Evolutionary conservation across 2,797 vertebrate species (phyloP), one percentile per base, ranked within the genome.

Genomic region (Falco novaeseelandiae): DNA sequence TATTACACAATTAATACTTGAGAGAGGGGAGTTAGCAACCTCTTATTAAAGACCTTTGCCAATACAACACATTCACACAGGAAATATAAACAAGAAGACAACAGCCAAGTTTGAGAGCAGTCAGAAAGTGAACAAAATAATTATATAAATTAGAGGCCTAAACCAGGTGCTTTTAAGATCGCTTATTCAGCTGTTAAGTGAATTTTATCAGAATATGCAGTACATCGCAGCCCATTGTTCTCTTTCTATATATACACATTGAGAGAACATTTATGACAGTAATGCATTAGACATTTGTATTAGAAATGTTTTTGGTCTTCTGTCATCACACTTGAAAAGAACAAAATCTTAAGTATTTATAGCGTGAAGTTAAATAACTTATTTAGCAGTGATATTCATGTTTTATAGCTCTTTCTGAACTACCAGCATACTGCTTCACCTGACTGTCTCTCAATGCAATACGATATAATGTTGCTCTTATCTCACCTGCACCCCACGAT

Each of bases 271-370:
- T 96, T 91, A 91, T 92, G 94, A 93, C 93, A 94, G 90, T 51
- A 96, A 92, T 65, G 83, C 65, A 51, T 94, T 85, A 96, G 86
- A 93, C 67, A 87, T 85, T 87, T 90, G 40, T 89, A 74, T 87
- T 83, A 93, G 59, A 93, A 96, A 92, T 92, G 92, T 38, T 92
- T 95, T 93, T 77, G 84, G 86, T 92, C 93, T 95, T 97, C 85
- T 94, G 90, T 96, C 90, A 85, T 79, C 52, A 81, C 34, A 34
- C 26, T 52, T 65, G 32, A 95, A 95, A 93, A 80, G 90, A 96
- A 93, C 6, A 87, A 94, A 90, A 92, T 67, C 72, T 87, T 69
- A 81, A 83, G 90, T 46, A 87, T 83, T 93, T 87, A 61, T 17
- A 90, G 61, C 14, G 10, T 59, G 87, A 84, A 63, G 86, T 96